Conservation (phyloP, 2,113 vertebrate genomes). For the Sinocyclocheilus anshuiensis region DNA sequence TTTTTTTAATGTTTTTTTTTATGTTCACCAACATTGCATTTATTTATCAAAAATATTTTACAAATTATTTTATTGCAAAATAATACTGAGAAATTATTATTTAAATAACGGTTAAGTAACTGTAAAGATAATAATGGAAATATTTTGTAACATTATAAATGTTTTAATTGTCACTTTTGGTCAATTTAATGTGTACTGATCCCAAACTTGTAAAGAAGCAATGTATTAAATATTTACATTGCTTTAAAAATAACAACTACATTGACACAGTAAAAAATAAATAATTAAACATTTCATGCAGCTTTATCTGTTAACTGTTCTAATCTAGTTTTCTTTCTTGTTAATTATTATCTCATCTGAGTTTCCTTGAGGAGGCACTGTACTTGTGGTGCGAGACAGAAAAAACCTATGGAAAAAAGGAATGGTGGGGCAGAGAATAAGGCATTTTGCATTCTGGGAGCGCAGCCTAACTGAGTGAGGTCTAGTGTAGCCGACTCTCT, state of each 20-base stretch:
- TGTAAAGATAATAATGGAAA: background rate
- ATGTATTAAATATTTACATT: background rate
- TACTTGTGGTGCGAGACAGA: background rate
- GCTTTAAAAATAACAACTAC: background rate
- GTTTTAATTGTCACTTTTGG: background rate
- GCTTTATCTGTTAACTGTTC: background rate
- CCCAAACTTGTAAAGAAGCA: background rate
- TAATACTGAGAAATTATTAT: background rate
- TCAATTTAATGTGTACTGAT: background rate
- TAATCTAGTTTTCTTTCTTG: background rate
- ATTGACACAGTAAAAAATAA: background rate
- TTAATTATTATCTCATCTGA: background rate
- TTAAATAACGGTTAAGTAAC: background rate
- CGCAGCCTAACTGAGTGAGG: slow-evolving; percentile 34
- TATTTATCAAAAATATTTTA: background rate
- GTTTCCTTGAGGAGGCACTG: background rate
- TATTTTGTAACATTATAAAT: background rate
- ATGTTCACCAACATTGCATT: background rate
- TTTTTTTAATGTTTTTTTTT: background rate
- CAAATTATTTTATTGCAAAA: background rate
- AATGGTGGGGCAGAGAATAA: slow-evolving; percentile 26
- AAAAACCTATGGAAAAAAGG: background rate
- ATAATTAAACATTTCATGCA: background rate
- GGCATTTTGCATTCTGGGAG: slow-evolving; percentile 53
- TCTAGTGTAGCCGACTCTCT: slow-evolving; percentile 52